These are phyloP conservation scores for Hystrix brachyura DNA, from an alignment of 2,113 vertebrate genomes.

Conservation along the genomic window DNA sequence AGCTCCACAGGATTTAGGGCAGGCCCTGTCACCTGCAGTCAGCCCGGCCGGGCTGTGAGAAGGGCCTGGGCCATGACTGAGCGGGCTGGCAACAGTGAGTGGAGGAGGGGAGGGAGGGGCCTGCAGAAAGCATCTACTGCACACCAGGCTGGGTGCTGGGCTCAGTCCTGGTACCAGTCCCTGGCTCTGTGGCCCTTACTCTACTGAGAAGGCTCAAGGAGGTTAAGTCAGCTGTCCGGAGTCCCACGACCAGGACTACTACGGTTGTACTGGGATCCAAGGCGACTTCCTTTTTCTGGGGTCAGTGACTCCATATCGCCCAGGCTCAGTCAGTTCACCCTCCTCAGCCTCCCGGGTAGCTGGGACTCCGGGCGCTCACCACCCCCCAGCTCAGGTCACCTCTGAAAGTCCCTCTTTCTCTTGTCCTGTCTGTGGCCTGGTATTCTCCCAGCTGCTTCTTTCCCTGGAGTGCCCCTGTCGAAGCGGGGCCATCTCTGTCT, in stretches of 20 bases:
- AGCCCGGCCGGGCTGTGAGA: constrained; percentile 17
- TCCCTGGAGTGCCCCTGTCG: neutral
- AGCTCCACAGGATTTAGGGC: constrained; percentile 10
- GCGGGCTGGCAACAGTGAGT: neutral
- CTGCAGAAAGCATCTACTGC: constrained; percentile 29
- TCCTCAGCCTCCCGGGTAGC: neutral
- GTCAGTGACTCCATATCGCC: neutral
- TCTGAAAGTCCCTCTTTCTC: neutral
- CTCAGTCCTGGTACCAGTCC: neutral
- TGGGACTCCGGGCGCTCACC: neutral
- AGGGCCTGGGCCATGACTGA: neutral
- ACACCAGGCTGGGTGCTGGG: neutral
- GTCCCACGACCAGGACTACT: neutral
- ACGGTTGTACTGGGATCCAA: neutral
- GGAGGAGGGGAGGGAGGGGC: neutral
- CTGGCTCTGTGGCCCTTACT: neutral
- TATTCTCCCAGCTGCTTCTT: neutral
- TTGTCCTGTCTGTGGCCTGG: neutral
- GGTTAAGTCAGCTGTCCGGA: neutral
- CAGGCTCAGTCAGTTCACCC: neutral
- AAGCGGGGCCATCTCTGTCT: neutral
- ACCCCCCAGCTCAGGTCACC: neutral
- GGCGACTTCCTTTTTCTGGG: neutral
- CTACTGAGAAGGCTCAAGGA: neutral
- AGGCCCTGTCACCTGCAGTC: constrained; percentile 51